Evolutionary conservation across 2,797 vertebrate species (phyloP).

Genomic region (Darevskia mixta): DNA sequence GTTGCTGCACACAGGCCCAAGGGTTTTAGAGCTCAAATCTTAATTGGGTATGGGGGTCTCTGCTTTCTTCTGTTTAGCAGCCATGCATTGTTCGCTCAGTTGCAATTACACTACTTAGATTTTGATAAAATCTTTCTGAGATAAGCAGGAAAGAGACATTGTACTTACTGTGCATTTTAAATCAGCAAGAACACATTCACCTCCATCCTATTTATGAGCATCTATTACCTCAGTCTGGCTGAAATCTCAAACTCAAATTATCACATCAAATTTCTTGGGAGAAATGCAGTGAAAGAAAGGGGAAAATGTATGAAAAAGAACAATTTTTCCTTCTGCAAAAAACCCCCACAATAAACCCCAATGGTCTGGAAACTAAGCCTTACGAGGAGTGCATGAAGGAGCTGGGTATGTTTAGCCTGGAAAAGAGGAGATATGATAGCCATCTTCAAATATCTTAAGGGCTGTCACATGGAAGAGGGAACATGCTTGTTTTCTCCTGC

Average conservation of each 20-base stretch:
- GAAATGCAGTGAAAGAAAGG: fast-evolving
- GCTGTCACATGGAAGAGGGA: too few species aligned
- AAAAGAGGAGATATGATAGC: too few species aligned
- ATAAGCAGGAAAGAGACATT: not conserved
- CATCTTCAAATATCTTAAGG: too few species aligned
- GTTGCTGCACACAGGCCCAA: conserved; percentile 34
- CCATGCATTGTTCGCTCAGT: conserved; percentile 44
- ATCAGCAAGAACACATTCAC: conserved; percentile 46
- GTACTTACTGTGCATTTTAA: conserved; percentile 29
- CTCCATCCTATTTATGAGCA: conserved; percentile 33
- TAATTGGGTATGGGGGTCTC: not conserved
- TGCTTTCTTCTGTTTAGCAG: not conserved
- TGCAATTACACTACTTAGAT: conserved; percentile 61
- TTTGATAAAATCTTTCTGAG: conserved; percentile 27
- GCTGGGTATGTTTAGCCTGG: too few species aligned
- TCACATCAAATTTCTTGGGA: conserved; percentile 1
- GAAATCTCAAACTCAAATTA: conserved; percentile 15
- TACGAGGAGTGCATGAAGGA: too few species aligned
- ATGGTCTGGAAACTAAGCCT: too few species aligned
- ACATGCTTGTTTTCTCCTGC: too few species aligned
- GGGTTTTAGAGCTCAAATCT: conserved; percentile 39
- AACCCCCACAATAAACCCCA: too few species aligned
- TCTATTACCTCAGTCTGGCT: conserved; percentile 15
- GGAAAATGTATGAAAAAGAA: not conserved
- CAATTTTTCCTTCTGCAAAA: not conserved